These are phyloP conservation scores for Phodopus roborovskii DNA, from an alignment of 2,113 vertebrate species.

Conservation along the genomic window DNA sequence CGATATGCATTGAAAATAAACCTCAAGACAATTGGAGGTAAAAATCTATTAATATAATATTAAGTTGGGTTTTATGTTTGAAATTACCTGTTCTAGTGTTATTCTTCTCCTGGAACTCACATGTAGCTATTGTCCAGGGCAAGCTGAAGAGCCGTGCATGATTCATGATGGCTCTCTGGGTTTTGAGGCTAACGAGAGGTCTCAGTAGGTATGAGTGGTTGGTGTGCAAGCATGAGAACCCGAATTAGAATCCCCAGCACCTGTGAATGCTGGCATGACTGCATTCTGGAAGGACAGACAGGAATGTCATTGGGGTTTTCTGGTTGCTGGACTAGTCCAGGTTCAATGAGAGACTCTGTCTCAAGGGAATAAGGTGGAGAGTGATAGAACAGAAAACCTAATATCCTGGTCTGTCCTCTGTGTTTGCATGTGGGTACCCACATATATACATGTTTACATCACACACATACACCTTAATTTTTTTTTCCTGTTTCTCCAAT, in stretches of 20 bases:
- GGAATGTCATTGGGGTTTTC: background rate
- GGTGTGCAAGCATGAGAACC: background rate
- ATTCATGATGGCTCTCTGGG: background rate
- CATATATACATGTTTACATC: background rate
- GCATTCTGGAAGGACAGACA: background rate
- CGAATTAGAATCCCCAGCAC: too few relatives aligned
- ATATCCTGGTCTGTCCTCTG: too few relatives aligned
- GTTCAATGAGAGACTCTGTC: background rate
- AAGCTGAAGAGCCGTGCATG: background rate
- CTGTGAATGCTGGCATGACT: rapidly evolving
- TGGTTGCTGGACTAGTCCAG: background rate
- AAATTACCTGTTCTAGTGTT: background rate
- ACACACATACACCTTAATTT: background rate
- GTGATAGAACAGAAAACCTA: too few relatives aligned
- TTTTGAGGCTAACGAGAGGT: background rate
- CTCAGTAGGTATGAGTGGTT: background rate
- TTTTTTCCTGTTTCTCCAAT: background rate
- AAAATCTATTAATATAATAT: conserved; percentile 26
- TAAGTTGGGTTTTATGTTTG: background rate
- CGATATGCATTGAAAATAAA: conserved; percentile 7
- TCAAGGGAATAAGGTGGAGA: background rate
- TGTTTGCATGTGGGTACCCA: background rate
- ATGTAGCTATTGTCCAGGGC: background rate
- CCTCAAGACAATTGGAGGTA: conserved; percentile 31
- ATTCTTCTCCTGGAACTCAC: background rate